phyloP scores from a whole-genome alignment of 2,797 vertebrate species.

The Phrynocephalus forsythii region DNA sequence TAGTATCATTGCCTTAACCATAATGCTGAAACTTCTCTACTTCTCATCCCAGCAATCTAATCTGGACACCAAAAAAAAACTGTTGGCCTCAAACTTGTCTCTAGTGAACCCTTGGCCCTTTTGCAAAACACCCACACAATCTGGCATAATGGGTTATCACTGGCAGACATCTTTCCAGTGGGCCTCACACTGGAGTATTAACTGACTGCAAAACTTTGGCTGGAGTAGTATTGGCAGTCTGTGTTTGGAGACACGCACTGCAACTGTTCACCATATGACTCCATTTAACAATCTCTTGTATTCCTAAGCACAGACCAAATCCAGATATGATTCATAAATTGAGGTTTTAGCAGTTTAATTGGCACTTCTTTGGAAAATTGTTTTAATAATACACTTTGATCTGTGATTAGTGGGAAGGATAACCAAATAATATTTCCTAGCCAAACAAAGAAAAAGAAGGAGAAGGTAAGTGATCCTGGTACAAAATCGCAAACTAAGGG shows the following conservation, averaged over 20 bases:
- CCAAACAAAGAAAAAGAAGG: too few species aligned
- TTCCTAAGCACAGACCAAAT: conserved; percentile 31
- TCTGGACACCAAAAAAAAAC: conserved; percentile 5
- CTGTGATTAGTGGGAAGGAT: not conserved
- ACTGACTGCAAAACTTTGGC: conserved; percentile 19
- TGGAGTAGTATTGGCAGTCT: conserved; percentile 15
- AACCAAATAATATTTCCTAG: not conserved
- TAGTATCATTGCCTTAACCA: not conserved
- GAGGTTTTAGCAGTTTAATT: conserved; percentile 28
- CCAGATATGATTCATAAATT: conserved; percentile 28
- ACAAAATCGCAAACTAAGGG: too few species aligned
- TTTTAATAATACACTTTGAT: conserved; percentile 1
- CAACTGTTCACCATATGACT: conserved; percentile 18
- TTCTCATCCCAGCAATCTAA: conserved; percentile 41
- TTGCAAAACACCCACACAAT: conserved; percentile 53
- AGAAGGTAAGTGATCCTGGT: too few species aligned
- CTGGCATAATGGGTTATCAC: conserved; percentile 26
- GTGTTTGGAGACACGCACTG: conserved; percentile 21
- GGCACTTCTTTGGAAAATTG: not conserved
- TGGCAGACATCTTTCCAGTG: conserved; percentile 35
- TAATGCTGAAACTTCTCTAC: fast-evolving
- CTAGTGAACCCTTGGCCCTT: conserved; percentile 47
- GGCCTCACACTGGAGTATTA: not conserved
- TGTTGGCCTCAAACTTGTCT: conserved; percentile 38
- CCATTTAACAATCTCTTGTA: conserved; percentile 19